Evolutionary conservation across 2,797 vertebrate genomes (phyloP).

Genomic region (Odontamblyopus rebecca): DNA sequence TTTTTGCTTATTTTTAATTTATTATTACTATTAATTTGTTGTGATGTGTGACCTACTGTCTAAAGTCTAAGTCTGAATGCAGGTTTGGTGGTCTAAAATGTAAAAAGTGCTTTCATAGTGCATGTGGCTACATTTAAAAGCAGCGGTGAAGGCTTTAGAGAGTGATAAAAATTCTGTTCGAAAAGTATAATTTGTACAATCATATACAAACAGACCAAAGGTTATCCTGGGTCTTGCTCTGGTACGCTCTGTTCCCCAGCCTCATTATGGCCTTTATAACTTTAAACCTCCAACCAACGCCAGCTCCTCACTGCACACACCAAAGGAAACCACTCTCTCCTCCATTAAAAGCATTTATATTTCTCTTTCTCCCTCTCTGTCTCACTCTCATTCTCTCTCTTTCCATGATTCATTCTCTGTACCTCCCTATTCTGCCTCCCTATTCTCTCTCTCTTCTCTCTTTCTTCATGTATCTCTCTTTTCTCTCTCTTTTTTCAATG

Average conservation of each 20-base stretch:
- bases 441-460: background rate
- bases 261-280: conserved; percentile 50
- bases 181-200: background rate
- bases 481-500: background rate
- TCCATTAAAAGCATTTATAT: conserved; percentile 63
- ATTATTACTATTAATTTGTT: no score
- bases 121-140: background rate
- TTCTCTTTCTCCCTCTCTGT: conserved; percentile 21
- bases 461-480: background rate
- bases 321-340: conserved; percentile 43
- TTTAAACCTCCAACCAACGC: conserved; percentile 35
- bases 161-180: background rate
- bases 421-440: conserved; percentile 4
- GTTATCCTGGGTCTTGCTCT: conserved; percentile 15
- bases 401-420: conserved; percentile 23
- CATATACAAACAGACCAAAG: background rate
- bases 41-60: no score
- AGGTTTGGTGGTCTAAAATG: background rate
- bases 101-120: background rate
- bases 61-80: background rate
- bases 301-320: conserved; percentile 41
- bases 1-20: no score
- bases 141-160: background rate
- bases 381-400: conserved; percentile 30
- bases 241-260: conserved; percentile 55